Evolutionary conservation across 2,797 vertebrate species (phyloP).

Genomic region (Synanceia verrucosa): DNA sequence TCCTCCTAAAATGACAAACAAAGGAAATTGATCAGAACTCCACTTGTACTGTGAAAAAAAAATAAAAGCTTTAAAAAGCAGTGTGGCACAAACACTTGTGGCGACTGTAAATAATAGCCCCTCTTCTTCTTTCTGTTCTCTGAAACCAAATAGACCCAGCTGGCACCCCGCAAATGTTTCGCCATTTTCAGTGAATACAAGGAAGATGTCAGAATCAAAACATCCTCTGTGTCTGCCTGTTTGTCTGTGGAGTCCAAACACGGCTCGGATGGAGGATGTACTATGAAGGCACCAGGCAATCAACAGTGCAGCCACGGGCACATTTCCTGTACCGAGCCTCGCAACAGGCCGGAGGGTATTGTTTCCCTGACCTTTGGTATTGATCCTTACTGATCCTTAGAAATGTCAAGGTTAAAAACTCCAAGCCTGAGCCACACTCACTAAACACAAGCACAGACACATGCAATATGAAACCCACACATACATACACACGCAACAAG

Average conservation of each 20-base stretch:
- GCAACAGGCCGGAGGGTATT: constrained; percentile 59
- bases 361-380: constrained; percentile 73
- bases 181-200: not conserved
- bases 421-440: constrained; percentile 37
- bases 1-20: constrained; percentile 14
- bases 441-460: constrained; percentile 30
- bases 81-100: not conserved
- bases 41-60: not conserved
- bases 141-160: not conserved
- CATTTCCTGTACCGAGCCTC: constrained; percentile 40
- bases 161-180: not conserved
- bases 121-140: not conserved
- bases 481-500: not conserved
- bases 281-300: constrained; percentile 5
- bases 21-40: not conserved
- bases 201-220: constrained; percentile 22
- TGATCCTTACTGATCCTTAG: constrained; percentile 67
- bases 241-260: not conserved
- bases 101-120: not conserved
- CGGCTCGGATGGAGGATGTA: not conserved
- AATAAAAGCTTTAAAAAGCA: not conserved
- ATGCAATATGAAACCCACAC: not conserved
- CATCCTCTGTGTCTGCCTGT: not conserved
- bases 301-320: constrained; percentile 2
- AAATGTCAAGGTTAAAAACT: constrained; percentile 73